Conservation (phyloP, 2,797 vertebrate species). For the Tauraco hartlaubi region DNA sequence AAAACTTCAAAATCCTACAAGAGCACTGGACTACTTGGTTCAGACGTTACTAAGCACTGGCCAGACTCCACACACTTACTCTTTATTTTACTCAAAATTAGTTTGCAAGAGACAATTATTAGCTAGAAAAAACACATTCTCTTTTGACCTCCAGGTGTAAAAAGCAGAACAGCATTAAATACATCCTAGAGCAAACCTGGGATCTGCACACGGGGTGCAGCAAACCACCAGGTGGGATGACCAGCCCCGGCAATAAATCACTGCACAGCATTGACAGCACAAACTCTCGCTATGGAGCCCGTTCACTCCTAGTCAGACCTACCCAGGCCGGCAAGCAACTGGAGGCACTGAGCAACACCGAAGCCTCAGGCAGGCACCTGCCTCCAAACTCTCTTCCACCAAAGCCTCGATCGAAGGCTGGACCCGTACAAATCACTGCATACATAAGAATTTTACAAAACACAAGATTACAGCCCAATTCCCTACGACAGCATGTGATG, state of each 20-base stretch:
- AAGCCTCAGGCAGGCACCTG: neutral
- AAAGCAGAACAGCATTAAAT: neutral
- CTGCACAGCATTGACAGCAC: fast-evolving
- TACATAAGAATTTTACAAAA: neutral
- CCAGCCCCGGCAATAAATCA: neutral
- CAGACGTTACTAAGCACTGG: neutral
- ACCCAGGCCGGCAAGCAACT: neutral
- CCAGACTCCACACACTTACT: neutral
- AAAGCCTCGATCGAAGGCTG: neutral
- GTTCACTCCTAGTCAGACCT: neutral
- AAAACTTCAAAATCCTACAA: neutral
- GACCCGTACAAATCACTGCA: fast-evolving
- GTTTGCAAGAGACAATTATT: neutral
- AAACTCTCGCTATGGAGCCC: fast-evolving
- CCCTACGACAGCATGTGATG: fast-evolving
- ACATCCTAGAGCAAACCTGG: neutral
- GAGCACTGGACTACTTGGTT: neutral
- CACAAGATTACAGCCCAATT: neutral
- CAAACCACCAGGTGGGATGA: neutral
- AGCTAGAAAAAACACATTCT: neutral
- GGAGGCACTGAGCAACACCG: neutral
- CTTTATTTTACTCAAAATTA: constrained; percentile 33
- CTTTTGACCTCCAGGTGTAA: neutral
- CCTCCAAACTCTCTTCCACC: neutral
- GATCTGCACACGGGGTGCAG: neutral